Evolutionary conservation across 2,888 invertebrate genomes (phyloP), one percentile per base, ranked within the genome.

Genomic region (Zhuqinia jingwanae): DNA sequence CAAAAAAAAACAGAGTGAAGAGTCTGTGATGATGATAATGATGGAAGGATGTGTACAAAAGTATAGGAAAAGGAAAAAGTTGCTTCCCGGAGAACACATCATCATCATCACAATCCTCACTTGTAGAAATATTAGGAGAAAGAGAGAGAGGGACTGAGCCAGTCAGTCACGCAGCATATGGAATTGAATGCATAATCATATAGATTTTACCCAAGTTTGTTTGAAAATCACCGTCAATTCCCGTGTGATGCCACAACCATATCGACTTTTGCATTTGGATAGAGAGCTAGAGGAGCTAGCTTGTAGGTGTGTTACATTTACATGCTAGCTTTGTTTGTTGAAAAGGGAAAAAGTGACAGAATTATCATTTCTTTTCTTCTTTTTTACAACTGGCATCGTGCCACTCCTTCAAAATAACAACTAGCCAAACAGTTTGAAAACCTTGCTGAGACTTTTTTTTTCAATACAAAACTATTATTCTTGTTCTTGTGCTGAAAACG

Each of bases 141-240:
- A 27, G 20, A 56, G 56, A 56, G 56, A 30, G n/a, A 25, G 42
- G 60, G 20, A 56, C 22, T 22, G 56, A 83, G 75, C 50, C 60
- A 85, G 70, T 70, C 75, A 86, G 85, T 88, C 88, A 88, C 85
- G 89, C 83, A 87, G 84, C 89, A 89, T 86, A 89, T 89, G 89
- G 89, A 86, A 81, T 83, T 85, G 87, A 89, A 89, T 89, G 85
- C 89, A 89, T 89, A 89, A 89, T 89, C 85, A 87, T 83, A 83
- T 87, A 86, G 86, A 87, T 88, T 87, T 87, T 77, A 36, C 5
- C 81, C 80, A 77, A 85, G 70, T 85, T 82, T 76, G 82, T 86
- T 80, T 80, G 84, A 77, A 84, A 84, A 84, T 84, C 84, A 84
- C 84, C 84, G 77, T 84, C 76, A 84, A 77, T 75, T 84, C 53